Conservation (phyloP, 2,113 vertebrate species). For the Cyprinus carpio region DNA sequence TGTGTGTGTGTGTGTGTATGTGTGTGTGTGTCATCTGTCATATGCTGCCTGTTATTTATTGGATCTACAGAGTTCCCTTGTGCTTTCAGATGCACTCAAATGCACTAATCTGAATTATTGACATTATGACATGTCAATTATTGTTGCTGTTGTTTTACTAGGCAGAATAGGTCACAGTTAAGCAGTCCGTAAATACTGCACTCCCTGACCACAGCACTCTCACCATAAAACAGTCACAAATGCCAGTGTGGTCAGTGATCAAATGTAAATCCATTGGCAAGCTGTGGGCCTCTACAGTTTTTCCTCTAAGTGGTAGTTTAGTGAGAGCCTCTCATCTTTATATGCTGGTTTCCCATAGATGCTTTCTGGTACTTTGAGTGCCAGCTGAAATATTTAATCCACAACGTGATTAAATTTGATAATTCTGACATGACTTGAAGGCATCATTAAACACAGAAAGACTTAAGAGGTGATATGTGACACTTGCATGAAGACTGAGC, state of each 20-base stretch:
- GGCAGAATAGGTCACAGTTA: neutral
- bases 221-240: neutral
- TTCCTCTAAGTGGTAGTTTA: conserved; percentile 11
- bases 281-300: neutral
- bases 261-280: neutral
- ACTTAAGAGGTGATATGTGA: neutral
- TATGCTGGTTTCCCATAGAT: conserved; percentile 11
- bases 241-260: conserved; percentile 4
- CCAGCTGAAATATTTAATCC: neutral
- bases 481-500: neutral
- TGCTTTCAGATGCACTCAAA: neutral
- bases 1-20: no score
- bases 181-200: neutral
- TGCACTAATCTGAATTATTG: conserved; percentile 5
- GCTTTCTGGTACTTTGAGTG: conserved; percentile 13
- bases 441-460: neutral
- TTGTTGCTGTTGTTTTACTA: neutral
- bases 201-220: neutral
- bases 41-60: neutral
- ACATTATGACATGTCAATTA: neutral
- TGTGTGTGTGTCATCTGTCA: neutral
- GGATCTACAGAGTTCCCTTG: neutral
- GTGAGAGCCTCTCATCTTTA: neutral
- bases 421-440: neutral
- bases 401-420: neutral